phyloP scores from a whole-genome alignment of 2,113 vertebrate species.

The Aldabrachelys gigantea region DNA sequence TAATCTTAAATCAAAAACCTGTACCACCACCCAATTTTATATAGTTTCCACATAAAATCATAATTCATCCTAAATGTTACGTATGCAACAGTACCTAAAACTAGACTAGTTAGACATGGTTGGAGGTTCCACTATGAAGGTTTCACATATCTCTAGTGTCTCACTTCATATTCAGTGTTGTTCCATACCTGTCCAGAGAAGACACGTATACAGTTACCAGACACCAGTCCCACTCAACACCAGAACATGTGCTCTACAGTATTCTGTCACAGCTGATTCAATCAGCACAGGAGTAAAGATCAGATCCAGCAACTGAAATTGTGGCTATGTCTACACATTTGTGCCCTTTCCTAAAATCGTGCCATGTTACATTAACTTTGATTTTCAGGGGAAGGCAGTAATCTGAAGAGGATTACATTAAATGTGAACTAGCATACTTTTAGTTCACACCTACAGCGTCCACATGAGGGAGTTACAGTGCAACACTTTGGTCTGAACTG shows the following conservation, averaged over 20 bases:
- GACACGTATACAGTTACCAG: not conserved
- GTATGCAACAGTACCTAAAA: not conserved
- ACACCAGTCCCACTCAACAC: not conserved
- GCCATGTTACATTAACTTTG: not conserved
- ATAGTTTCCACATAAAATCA: not conserved
- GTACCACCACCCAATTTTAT: not conserved
- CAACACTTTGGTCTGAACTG: not conserved
- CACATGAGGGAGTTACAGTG: not conserved
- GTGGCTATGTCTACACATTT: not conserved
- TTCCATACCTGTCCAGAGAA: not conserved
- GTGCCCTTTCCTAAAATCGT: not conserved
- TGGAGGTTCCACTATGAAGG: not conserved
- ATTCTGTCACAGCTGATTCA: accelerated
- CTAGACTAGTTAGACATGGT: accelerated
- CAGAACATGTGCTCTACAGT: accelerated
- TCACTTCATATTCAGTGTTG: not conserved
- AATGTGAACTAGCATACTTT: not conserved
- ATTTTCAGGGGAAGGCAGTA: not conserved
- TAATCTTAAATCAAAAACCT: not conserved
- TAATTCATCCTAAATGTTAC: not conserved
- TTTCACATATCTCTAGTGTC: not conserved
- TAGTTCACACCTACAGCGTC: not conserved
- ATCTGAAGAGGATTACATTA: not conserved
- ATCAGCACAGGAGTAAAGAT: not conserved
- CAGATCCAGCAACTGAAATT: not conserved